Evolutionary conservation across 2,797 vertebrate genomes (phyloP).

Genomic region (Poecilia picta): DNA sequence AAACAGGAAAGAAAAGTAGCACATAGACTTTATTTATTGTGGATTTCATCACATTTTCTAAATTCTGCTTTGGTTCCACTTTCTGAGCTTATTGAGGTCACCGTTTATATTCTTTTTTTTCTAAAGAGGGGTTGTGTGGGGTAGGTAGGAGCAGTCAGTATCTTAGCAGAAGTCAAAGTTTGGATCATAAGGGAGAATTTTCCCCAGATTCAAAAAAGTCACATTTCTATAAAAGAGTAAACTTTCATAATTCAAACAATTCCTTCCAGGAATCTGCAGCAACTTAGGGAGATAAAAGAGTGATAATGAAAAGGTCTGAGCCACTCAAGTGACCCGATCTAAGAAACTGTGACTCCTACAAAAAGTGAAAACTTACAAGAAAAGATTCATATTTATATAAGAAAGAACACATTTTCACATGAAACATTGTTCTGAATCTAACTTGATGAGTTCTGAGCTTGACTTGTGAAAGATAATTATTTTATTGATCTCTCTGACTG

Average conservation of each 20-base stretch:
- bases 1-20: conserved; percentile 3
- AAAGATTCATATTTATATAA: too few relatives aligned
- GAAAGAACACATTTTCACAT: too few relatives aligned
- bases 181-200: background rate
- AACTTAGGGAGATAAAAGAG: background rate
- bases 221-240: background rate
- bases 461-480: background rate
- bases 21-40: background rate
- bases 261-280: background rate
- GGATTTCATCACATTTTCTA: background rate
- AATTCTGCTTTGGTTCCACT: background rate
- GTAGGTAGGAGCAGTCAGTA: background rate
- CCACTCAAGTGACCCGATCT: background rate
- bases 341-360: background rate
- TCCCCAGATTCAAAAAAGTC: background rate
- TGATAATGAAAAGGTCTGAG: background rate
- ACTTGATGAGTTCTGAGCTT: background rate
- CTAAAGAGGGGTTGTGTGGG: background rate
- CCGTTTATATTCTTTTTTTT: background rate
- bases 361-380: background rate
- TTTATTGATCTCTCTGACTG: background rate
- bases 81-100: background rate
- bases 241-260: background rate
- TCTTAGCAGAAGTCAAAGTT: background rate
- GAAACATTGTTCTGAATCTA: background rate